Evolutionary conservation across 2,797 vertebrate species (phyloP).

Genomic region (Coreius guichenoti): DNA sequence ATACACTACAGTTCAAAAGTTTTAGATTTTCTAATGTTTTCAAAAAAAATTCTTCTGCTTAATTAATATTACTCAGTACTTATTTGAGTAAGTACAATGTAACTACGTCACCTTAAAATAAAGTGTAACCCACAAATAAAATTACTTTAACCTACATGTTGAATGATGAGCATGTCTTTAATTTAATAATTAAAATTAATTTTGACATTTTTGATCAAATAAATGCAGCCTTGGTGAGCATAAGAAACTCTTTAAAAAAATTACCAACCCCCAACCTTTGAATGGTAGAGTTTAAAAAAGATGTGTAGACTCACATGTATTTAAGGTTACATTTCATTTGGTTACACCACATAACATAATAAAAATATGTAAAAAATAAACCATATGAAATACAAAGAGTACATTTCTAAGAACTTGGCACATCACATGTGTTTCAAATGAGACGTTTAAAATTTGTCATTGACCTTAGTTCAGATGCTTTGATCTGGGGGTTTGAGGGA

Average conservation of each 20-base stretch:
- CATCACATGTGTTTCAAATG: background rate
- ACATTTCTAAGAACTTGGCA: background rate
- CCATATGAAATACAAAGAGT: background rate
- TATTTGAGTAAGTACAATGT: too few species aligned
- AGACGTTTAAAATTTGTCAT: conserved; percentile 2
- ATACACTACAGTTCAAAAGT: too few species aligned
- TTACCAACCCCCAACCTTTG: too few species aligned
- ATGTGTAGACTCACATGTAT: too few species aligned
- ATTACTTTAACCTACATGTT: background rate
- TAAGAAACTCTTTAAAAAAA: background rate
- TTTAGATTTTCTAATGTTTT: too few species aligned
- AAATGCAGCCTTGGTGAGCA: background rate
- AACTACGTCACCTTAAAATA: too few species aligned
- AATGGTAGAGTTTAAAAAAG: too few species aligned
- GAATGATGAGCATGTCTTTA: background rate
- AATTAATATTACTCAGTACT: too few species aligned
- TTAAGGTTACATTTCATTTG: too few species aligned
- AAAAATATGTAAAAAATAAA: too few species aligned
- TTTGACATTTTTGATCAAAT: background rate
- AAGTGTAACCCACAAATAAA: background rate
- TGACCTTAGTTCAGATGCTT: conserved; percentile 12
- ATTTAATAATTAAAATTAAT: background rate
- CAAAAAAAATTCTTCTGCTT: too few species aligned
- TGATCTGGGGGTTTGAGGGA: conserved; percentile 12
- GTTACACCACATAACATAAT: too few species aligned